Evolutionary conservation across 2,113 vertebrate genomes (phyloP).

Genomic region (Scopus umbretta): DNA sequence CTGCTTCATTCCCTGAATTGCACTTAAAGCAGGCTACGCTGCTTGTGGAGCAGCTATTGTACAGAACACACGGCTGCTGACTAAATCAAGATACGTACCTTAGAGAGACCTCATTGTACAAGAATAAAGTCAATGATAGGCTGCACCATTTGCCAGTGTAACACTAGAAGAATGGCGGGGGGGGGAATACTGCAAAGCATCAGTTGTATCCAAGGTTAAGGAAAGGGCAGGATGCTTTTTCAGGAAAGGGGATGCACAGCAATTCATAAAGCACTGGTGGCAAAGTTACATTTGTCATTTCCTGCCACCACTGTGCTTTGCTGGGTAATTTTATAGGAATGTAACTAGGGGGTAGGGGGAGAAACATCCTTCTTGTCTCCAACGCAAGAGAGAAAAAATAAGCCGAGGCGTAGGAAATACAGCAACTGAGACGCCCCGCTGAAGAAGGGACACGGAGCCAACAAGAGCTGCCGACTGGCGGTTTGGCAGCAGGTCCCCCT

Average conservation of each 20-base stretch:
- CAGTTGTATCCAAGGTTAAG: constrained; percentile 16
- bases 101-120: neutral
- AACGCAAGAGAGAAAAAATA: neutral
- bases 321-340: neutral
- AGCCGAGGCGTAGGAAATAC: neutral
- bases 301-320: constrained; percentile 12
- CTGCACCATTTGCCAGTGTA: neutral
- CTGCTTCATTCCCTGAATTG: constrained; percentile 32
- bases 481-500: neutral
- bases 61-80: constrained; percentile 26
- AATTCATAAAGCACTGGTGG: neutral
- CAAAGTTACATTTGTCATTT: constrained; percentile 33
- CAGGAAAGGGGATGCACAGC: constrained; percentile 2
- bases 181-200: neutral
- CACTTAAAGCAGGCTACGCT: neutral
- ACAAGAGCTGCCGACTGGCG: neutral
- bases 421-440: neutral
- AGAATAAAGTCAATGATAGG: neutral
- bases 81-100: constrained; percentile 5
- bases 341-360: neutral
- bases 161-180: neutral
- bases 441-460: neutral
- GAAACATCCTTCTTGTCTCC: neutral
- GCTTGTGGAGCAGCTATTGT: constrained; percentile 5
- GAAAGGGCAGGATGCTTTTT: constrained; percentile 45